Evolutionary conservation across 2,113 vertebrate genomes (phyloP).

Genomic region (Garra rufa): DNA sequence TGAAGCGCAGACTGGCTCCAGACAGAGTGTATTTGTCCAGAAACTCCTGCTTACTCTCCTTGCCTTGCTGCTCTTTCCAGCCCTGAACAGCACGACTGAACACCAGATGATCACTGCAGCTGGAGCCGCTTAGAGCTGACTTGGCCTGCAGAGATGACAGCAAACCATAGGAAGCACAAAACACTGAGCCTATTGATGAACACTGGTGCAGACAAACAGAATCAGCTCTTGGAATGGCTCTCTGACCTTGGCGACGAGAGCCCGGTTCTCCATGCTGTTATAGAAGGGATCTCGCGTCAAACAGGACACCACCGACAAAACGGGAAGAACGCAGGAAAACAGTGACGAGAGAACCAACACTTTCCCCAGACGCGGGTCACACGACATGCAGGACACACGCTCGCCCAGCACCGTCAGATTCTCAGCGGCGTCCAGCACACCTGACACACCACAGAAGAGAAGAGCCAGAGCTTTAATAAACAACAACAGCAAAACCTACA

Average conservation of each 20-base stretch:
- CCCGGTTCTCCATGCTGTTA: slow-evolving; percentile 91
- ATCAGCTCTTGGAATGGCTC: background rate
- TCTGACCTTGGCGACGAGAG: slow-evolving; percentile 84
- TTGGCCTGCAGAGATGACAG: slow-evolving; percentile 79
- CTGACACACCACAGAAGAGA: slow-evolving; percentile 64
- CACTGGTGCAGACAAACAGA: background rate
- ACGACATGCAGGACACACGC: slow-evolving; percentile 88
- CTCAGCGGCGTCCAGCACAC: slow-evolving; percentile 87
- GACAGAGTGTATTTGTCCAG: slow-evolving; percentile 83
- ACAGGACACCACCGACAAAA: slow-evolving; percentile 88
- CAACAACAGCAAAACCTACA: background rate
- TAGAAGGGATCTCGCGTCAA: slow-evolving; percentile 94
- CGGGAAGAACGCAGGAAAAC: slow-evolving; percentile 89
- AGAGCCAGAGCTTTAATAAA: background rate
- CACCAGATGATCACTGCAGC: slow-evolving; percentile 88
- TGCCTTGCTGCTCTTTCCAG: slow-evolving; percentile 82
- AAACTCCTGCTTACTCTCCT: slow-evolving; percentile 80
- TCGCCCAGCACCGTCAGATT: slow-evolving; percentile 88
- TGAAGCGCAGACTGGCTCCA: slow-evolving; percentile 84
- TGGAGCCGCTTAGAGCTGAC: slow-evolving; percentile 80
- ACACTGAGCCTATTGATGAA: background rate
- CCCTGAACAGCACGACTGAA: slow-evolving; percentile 84
- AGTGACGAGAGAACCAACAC: slow-evolving; percentile 88
- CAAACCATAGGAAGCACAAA: background rate
- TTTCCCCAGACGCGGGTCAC: slow-evolving; percentile 93